These are phyloP conservation scores for Cossypha polioptera DNA, from an alignment of 2,797 vertebrate genomes.

Conservation along the genomic window DNA sequence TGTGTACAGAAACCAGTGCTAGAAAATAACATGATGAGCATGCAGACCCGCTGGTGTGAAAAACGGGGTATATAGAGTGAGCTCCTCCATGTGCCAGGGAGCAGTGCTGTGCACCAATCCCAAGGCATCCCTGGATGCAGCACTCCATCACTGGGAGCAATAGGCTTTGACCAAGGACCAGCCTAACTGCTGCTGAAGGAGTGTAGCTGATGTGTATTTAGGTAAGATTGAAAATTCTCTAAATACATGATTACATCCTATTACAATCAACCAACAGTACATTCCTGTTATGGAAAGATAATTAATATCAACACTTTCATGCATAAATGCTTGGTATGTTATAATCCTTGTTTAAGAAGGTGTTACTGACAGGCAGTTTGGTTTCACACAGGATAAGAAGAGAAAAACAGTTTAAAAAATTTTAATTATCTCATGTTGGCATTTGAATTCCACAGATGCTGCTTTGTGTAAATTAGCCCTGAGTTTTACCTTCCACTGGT, in stretches of 20 bases:
- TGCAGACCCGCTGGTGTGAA: rapidly evolving
- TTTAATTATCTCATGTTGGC: neutral
- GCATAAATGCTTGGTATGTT: neutral
- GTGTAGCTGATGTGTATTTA: neutral
- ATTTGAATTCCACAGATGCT: neutral
- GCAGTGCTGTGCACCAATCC: neutral
- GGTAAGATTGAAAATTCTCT: neutral
- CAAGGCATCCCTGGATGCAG: neutral
- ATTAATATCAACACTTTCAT: neutral
- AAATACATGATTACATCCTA: neutral
- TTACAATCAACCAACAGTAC: neutral
- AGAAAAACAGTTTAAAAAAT: neutral
- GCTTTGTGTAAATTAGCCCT: neutral
- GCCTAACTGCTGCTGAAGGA: neutral
- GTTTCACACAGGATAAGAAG: neutral
- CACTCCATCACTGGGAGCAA: neutral
- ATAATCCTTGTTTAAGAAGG: conserved; percentile 6
- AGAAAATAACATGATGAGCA: neutral
- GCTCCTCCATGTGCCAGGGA: neutral
- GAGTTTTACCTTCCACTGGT: neutral
- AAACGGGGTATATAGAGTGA: rapidly evolving
- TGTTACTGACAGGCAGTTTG: neutral
- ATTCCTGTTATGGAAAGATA: neutral
- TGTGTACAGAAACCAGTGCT: neutral
- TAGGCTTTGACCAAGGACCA: neutral